phyloP scores from a whole-genome alignment of 2,113 vertebrate species.

The Larimichthys polyactis region DNA sequence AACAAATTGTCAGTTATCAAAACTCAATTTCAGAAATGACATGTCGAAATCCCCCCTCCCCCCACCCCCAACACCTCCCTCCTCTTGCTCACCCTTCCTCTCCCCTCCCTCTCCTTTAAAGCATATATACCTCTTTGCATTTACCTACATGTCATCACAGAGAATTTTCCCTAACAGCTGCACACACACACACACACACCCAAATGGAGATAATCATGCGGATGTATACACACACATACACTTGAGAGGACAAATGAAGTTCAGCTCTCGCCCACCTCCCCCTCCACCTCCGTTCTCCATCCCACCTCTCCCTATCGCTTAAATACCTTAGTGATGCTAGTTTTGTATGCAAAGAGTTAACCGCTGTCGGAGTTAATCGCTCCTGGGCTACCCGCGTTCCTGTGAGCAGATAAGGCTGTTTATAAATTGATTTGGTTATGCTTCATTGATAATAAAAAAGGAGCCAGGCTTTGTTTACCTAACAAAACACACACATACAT shows the following conservation, averaged over 20 bases:
- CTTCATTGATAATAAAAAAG: constrained; percentile 81
- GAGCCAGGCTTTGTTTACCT: constrained; percentile 81
- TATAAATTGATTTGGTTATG: constrained; percentile 85
- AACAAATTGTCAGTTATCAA: constrained; percentile 89
- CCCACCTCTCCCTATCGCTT: constrained; percentile 48
- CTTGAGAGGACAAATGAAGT: constrained; percentile 78
- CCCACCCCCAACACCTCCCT: constrained; percentile 21
- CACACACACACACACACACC: neutral
- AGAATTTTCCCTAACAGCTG: constrained; percentile 15
- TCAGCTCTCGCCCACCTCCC: constrained; percentile 43
- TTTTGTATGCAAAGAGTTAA: constrained; percentile 79
- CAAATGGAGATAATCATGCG: constrained; percentile 2
- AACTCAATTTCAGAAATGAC: constrained; percentile 88
- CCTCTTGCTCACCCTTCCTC: constrained; percentile 56
- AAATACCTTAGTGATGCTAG: constrained; percentile 63
- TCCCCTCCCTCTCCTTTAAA: constrained; percentile 16
- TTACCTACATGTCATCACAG: constrained; percentile 28
- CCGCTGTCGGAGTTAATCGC: constrained; percentile 77
- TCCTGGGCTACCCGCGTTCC: constrained; percentile 66
- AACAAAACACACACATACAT: constrained; percentile 62
- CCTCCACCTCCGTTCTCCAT: neutral
- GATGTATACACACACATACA: constrained; percentile 4
- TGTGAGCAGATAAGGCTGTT: constrained; percentile 82
- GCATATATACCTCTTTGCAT: constrained; percentile 51
- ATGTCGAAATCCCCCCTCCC: constrained; percentile 79